Percentiles rank a stretch among this genome's conserved stretches.
These are phyloP conservation scores for Sceloporus undulatus DNA, from an alignment of 2,113 vertebrate species.

Conservation along the genomic window DNA sequence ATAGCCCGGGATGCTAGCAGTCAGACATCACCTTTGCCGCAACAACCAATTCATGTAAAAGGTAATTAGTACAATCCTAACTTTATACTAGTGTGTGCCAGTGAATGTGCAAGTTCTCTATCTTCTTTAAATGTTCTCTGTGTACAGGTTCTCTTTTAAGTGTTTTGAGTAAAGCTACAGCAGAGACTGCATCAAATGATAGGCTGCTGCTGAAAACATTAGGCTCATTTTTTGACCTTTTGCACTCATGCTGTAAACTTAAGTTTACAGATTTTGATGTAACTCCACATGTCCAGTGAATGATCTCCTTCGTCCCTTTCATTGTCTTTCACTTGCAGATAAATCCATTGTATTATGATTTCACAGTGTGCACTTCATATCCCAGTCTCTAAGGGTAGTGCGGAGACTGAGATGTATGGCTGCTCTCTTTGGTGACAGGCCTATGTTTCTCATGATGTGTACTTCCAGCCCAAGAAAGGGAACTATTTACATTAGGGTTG, in stretches of 20 bases:
- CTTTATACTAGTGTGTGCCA: not conserved
- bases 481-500: too few relatives aligned
- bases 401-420: too few relatives aligned
- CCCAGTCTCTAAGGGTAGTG: too few relatives aligned
- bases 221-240: not conserved
- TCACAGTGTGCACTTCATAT: too few relatives aligned
- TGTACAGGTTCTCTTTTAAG: not conserved
- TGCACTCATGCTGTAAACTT: not conserved
- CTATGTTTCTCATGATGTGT: too few relatives aligned
- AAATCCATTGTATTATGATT: too few relatives aligned
- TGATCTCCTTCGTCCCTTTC: not conserved
- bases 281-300: not conserved
- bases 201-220: not conserved
- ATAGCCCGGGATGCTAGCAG: constrained; percentile 68
- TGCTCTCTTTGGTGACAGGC: too few relatives aligned
- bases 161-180: not conserved
- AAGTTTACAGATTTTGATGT: not conserved
- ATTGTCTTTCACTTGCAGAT: too few relatives aligned
- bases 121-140: not conserved
- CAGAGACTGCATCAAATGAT: not conserved
- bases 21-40: constrained; percentile 72
- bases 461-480: too few relatives aligned
- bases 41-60: constrained; percentile 82
- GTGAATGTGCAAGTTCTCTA: not conserved
- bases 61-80: constrained; percentile 64